A percentile compares a stretch with the other conserved stretches of the same genome.
phyloP scores from a whole-genome alignment of 2,113 vertebrate genomes.

The Sigmodon hispidus region DNA sequence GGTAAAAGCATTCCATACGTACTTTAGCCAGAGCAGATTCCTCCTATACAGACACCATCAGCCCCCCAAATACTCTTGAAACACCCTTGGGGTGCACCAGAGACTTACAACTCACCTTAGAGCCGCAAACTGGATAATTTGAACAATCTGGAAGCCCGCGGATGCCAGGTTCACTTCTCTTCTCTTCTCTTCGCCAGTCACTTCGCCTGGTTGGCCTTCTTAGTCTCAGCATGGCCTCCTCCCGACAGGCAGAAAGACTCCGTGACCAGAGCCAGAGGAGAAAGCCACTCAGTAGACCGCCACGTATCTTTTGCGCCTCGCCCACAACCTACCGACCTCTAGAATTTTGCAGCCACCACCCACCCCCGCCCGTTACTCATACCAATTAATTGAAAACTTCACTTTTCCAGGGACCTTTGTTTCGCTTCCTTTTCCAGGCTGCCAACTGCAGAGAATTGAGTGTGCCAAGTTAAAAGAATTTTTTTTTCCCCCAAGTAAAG shows the following conservation, averaged over 20 bases:
- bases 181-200: not conserved
- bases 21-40: not conserved
- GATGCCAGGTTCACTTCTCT: not conserved
- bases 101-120: not conserved
- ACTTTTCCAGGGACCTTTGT: slow-evolving; percentile 74
- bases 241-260: not conserved
- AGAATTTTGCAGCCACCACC: slow-evolving; percentile 63
- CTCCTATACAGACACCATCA: not conserved
- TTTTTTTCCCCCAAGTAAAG: not conserved
- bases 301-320: not conserved
- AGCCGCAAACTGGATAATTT: not conserved
- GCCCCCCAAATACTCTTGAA: not conserved
- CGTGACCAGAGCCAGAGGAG: not conserved
- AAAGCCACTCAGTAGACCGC: not conserved
- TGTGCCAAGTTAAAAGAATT: slow-evolving; percentile 21
- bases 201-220: not conserved
- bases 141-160: not conserved
- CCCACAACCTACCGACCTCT: slow-evolving; percentile 34
- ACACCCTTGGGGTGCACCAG: not conserved
- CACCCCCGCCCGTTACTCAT: slow-evolving; percentile 63
- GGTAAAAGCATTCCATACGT: slow-evolving; percentile 9
- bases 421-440: slow-evolving; percentile 73
- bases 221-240: not conserved
- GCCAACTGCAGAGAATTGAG: slow-evolving; percentile 16
- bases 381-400: slow-evolving; percentile 79